Evolutionary conservation across 2,113 vertebrate species (phyloP).

Genomic region (Sphaerodactylus townsendi): DNA sequence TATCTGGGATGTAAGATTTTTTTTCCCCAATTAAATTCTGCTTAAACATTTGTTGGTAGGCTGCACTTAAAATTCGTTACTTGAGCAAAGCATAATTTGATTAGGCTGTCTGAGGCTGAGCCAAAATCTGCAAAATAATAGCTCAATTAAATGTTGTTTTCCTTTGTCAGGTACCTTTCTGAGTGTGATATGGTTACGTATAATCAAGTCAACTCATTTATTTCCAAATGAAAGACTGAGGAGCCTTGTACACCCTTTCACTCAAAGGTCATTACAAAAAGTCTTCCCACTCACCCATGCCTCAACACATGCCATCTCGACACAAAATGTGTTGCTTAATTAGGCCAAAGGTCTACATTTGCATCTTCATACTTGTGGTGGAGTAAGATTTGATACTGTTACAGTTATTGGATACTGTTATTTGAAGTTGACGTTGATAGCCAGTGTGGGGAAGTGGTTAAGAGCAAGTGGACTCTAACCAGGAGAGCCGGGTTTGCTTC

Average conservation of each 20-base stretch:
- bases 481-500: no score
- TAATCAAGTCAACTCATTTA: constrained; percentile 78
- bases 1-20: constrained; percentile 78
- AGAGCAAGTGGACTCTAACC: no score
- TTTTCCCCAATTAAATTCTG: constrained; percentile 74
- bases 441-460: no score
- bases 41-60: constrained; percentile 82
- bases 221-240: constrained; percentile 72
- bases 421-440: no score
- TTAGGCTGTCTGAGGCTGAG: constrained; percentile 81
- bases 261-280: constrained; percentile 70
- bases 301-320: constrained; percentile 68
- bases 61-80: constrained; percentile 80
- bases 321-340: constrained; percentile 63
- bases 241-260: constrained; percentile 62
- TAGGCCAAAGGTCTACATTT: constrained; percentile 59
- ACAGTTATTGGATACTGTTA: no score
- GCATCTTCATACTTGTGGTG: constrained; percentile 62
- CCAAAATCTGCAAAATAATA: constrained; percentile 85
- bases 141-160: constrained; percentile 83
- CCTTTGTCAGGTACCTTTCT: constrained; percentile 78
- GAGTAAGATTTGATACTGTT: constrained; percentile 56
- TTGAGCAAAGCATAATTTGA: constrained; percentile 79
- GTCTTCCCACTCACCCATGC: constrained; percentile 64
- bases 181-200: constrained; percentile 76